Evolutionary conservation across 30 jellyfish, hydroid and myxozoan species (phyloP).

Genomic region (Turritopsis rubra): DNA sequence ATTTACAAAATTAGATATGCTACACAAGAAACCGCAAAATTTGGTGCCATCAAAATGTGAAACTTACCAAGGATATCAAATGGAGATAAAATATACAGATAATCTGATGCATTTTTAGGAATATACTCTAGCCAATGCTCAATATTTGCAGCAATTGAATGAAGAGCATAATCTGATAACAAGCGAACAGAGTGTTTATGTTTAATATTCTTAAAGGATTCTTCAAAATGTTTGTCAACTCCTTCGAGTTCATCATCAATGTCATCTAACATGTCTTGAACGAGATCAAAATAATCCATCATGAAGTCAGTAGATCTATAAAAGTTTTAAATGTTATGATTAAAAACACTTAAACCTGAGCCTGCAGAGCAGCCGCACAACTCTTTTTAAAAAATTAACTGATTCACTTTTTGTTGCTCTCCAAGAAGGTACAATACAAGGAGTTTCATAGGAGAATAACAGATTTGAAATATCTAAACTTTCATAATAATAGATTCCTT

Average conservation of each 20-base stretch:
- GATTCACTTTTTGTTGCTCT: too few relatives aligned
- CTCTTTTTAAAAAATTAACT: too few relatives aligned
- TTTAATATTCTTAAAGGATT: not conserved
- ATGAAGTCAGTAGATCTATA: too few relatives aligned
- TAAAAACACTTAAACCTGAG: too few relatives aligned
- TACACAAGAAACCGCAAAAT: not conserved
- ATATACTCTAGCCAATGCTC: not conserved
- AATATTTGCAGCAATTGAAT: not conserved
- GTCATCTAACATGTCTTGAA: not conserved
- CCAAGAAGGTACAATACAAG: too few relatives aligned
- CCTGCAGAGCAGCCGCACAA: too few relatives aligned
- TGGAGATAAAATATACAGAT: conserved; percentile 1
- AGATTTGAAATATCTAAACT: too few relatives aligned
- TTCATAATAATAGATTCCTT: too few relatives aligned
- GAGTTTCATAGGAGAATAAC: too few relatives aligned
- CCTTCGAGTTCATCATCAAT: not conserved
- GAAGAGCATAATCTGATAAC: not conserved
- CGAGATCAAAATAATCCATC: not conserved
- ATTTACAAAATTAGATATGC: not conserved
- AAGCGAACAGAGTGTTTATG: not conserved
- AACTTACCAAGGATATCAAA: not conserved
- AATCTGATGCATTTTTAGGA: not conserved
- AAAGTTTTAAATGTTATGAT: too few relatives aligned
- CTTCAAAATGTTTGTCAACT: not conserved
- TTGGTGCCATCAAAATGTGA: not conserved